Percentiles rank a stretch among this genome's conserved stretches.
These are phyloP conservation scores for Laticauda laticaudata DNA, from an alignment of 2,113 vertebrate species.

Conservation along the genomic window DNA sequence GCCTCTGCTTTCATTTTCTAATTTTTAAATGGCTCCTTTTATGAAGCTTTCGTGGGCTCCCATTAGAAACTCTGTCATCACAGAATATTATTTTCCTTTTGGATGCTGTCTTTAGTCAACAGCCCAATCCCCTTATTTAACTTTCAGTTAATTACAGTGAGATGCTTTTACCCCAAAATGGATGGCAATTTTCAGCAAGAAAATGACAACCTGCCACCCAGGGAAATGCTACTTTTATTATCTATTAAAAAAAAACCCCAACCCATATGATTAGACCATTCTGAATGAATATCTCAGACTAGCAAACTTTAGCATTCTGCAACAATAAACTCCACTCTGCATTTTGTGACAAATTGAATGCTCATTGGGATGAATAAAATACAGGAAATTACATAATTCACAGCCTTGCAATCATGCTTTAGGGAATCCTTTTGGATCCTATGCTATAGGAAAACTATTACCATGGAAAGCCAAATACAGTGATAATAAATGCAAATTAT, in stretches of 20 bases:
- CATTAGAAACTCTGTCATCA: background rate
- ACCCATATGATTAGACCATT: slow-evolving; percentile 1
- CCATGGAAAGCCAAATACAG: background rate
- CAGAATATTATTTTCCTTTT: background rate
- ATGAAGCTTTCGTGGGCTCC: background rate
- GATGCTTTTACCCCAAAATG: slow-evolving; percentile 22
- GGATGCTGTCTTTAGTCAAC: background rate
- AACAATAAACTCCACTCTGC: background rate
- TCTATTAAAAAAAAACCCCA: background rate
- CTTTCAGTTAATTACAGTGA: slow-evolving; percentile 16
- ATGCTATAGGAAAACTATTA: background rate
- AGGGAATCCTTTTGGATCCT: background rate
- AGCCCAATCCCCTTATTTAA: slow-evolving; percentile 1
- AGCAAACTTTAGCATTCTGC: background rate
- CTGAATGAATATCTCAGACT: slow-evolving; percentile 27
- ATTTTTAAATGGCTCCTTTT: slow-evolving; percentile 2
- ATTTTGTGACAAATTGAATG: slow-evolving; percentile 5
- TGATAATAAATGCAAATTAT: background rate
- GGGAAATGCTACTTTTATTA: background rate
- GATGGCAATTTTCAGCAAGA: slow-evolving; percentile 22
- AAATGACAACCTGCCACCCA: background rate
- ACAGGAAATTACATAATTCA: slow-evolving; percentile 2
- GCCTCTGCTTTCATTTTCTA: background rate
- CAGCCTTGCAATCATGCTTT: slow-evolving; percentile 7
- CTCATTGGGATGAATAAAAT: background rate